A percentile compares a stretch with the other conserved stretches of the same genome.
Conservation (phyloP, 2,888 invertebrate genomes). For the Andrena chrysosceles region DNA sequence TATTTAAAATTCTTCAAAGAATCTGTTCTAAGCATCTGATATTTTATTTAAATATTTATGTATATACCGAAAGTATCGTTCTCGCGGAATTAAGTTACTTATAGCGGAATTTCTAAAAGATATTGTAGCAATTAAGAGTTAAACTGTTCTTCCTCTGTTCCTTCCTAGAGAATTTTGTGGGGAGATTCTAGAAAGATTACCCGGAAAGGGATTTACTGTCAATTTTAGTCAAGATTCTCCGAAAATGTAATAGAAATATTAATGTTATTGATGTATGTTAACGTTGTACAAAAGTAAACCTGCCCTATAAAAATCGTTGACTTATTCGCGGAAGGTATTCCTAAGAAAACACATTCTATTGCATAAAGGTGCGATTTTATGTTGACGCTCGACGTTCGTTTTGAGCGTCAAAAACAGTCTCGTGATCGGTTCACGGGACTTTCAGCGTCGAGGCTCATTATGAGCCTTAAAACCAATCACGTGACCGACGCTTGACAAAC, state of each 20-base stretch:
- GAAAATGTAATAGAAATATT: constrained; percentile 29
- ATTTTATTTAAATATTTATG: background rate
- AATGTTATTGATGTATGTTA: constrained; percentile 46
- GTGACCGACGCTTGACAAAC: no score
- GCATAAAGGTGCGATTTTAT: background rate
- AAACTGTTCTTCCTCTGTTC: constrained; percentile 32
- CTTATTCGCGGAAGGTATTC: constrained; percentile 27
- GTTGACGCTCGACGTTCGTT: no score
- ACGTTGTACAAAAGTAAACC: constrained; percentile 53
- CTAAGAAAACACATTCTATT: background rate
- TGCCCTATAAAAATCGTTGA: constrained; percentile 20
- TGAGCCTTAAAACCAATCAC: no score
- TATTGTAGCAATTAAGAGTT: constrained; percentile 46
- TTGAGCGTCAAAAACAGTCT: no score
- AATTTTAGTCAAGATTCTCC: constrained; percentile 40
- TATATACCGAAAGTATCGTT: background rate
- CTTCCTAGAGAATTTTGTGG: constrained; percentile 4
- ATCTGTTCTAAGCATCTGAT: background rate
- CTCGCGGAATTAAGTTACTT: background rate
- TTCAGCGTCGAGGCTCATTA: no score
- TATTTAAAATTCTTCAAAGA: background rate
- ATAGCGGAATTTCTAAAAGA: background rate
- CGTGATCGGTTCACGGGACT: no score
- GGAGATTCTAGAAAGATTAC: constrained; percentile 16
- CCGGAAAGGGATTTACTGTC: constrained; percentile 23